phyloP scores from a whole-genome alignment of 2,797 vertebrate species.

The Sebastes steindachneri region DNA sequence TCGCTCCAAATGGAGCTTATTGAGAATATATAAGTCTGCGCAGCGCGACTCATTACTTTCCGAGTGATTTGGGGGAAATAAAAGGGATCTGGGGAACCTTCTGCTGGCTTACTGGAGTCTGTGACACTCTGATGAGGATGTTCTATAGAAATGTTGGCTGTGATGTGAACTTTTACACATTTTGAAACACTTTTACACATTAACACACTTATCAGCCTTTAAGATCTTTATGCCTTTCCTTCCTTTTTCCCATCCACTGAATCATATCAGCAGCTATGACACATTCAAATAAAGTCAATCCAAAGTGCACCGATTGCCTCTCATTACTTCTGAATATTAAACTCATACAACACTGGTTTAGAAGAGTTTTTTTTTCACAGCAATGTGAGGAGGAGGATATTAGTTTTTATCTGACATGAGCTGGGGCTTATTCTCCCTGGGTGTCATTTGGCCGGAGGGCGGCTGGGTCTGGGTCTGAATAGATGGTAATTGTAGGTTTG shows the following conservation, averaged over 20 bases:
- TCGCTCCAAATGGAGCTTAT: conserved; percentile 43
- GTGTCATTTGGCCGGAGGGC: conserved; percentile 75
- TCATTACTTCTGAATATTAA: conserved; percentile 4
- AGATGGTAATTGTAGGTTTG: conserved; percentile 88
- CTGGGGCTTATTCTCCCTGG: conserved; percentile 81
- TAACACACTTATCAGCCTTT: conserved; percentile 12
- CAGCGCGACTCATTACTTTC: conserved; percentile 35
- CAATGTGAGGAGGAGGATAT: conserved; percentile 75
- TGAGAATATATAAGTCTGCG: conserved; percentile 13
- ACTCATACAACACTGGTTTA: conserved; percentile 48
- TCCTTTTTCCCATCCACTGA: not conserved
- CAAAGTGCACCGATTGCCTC: not conserved
- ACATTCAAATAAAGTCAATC: conserved; percentile 12
- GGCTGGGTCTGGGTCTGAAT: conserved; percentile 84
- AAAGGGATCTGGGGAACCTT: conserved; percentile 27
- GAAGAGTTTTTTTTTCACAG: conserved; percentile 48
- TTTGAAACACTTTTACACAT: no score
- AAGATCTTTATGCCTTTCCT: not conserved
- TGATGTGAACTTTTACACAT: conserved; percentile 2
- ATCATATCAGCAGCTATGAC: conserved; percentile 2
- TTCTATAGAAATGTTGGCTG: not conserved
- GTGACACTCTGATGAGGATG: conserved; percentile 8
- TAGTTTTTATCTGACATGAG: conserved; percentile 83
- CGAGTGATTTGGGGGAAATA: conserved; percentile 1
- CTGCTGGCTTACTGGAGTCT: not conserved